Percentiles rank a stretch among this genome's conserved stretches.
Conservation (phyloP, 2,113 vertebrate species). For the Todiramphus saurophagus region DNA sequence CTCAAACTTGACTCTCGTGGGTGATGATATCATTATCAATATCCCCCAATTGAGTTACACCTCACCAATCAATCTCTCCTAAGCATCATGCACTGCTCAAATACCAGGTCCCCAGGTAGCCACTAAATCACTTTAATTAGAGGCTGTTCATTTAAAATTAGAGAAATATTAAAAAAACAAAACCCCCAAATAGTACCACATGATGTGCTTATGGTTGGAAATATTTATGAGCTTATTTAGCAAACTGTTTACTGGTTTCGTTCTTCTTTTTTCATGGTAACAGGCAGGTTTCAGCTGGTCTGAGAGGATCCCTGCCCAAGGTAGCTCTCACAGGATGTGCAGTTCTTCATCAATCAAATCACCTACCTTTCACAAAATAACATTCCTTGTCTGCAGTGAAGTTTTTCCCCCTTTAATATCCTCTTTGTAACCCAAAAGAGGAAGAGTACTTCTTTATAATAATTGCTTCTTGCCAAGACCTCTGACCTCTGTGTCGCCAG, state of each 20-base stretch:
- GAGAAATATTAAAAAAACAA: conserved; percentile 55
- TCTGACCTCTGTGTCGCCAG: conserved; percentile 14
- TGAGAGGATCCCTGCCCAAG: neutral
- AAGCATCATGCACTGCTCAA: conserved; percentile 46
- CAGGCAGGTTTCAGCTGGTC: neutral
- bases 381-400: neutral
- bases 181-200: conserved; percentile 42
- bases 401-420: neutral
- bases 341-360: neutral
- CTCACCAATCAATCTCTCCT: conserved; percentile 61
- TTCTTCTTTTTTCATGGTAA: neutral
- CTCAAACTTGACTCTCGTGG: conserved; percentile 29
- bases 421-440: conserved; percentile 6
- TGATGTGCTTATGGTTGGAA: conserved; percentile 24
- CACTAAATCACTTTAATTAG: conserved; percentile 77
- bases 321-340: neutral
- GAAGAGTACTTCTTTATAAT: conserved; percentile 30
- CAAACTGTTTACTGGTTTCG: neutral
- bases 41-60: conserved; percentile 21
- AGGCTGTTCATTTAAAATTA: conserved; percentile 71
- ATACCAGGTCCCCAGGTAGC: conserved; percentile 74
- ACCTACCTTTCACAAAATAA: neutral
- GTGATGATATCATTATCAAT: conserved; percentile 47
- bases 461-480: conserved; percentile 47
- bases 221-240: conserved; percentile 60